These are phyloP conservation scores for Gerris lacustris DNA, from an alignment of 2,888 invertebrate genomes.

Conservation along the genomic window DNA sequence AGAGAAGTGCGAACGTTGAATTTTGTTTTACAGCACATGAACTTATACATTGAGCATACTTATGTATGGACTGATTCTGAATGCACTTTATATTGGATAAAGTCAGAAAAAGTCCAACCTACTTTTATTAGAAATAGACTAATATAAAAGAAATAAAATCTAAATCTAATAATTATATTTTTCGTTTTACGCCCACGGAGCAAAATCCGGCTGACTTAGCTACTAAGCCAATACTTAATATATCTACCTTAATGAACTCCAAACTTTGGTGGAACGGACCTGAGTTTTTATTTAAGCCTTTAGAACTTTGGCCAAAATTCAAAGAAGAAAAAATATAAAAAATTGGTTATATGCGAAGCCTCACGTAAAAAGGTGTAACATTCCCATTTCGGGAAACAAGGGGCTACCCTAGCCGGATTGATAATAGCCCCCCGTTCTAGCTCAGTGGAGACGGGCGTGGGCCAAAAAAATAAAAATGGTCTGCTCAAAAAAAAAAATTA, in stretches of 20 bases:
- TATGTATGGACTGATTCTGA: background rate
- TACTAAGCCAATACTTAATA: background rate
- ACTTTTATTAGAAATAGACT: background rate
- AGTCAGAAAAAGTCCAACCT: background rate
- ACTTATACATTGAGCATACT: background rate
- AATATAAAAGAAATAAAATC: background rate
- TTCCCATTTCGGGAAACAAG: too few relatives aligned
- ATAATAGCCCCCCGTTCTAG: too few relatives aligned
- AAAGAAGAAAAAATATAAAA: background rate
- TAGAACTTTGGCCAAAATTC: background rate
- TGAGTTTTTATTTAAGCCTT: background rate
- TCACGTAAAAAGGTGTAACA: too few relatives aligned
- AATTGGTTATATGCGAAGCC: too few relatives aligned
- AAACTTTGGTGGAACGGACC: background rate
- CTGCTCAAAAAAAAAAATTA: too few relatives aligned
- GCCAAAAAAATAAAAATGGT: too few relatives aligned
- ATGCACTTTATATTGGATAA: background rate
- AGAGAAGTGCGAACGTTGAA: background rate
- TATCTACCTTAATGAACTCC: background rate
- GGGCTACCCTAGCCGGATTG: too few relatives aligned
- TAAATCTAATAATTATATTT: background rate
- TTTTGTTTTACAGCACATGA: background rate
- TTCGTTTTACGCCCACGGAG: background rate
- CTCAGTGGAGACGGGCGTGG: too few relatives aligned
- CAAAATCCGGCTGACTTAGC: conserved; percentile 1